A percentile compares a stretch with the other conserved stretches of the same genome.
Evolutionary conservation across 2,797 vertebrate species (phyloP).

Genomic region (Scolopax bukidnonensis): DNA sequence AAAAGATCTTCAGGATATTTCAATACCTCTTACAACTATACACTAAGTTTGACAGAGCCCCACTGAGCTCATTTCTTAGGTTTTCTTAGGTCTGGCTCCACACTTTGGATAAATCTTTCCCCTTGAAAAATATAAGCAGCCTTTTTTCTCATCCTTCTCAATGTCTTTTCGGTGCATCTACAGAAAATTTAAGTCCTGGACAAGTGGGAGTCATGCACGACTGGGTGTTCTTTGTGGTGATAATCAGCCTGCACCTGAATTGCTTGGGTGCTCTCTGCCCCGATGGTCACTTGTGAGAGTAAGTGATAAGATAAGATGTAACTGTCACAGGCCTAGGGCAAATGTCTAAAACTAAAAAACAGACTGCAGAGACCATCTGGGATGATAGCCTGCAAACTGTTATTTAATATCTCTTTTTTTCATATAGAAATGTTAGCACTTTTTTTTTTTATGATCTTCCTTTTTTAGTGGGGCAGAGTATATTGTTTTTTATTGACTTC

Average conservation of each 20-base stretch:
- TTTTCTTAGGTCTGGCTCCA: neutral
- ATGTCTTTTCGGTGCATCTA: neutral
- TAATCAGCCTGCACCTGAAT: slow-evolving; percentile 28
- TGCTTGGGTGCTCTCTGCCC: neutral
- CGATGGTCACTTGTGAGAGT: neutral
- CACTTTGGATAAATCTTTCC: neutral
- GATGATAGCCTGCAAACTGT: neutral
- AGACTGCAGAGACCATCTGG: slow-evolving; percentile 25
- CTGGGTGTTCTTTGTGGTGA: neutral
- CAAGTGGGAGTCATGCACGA: neutral
- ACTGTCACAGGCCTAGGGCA: slow-evolving; percentile 7
- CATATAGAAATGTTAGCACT: neutral
- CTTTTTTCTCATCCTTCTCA: neutral
- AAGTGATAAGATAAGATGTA: slow-evolving; percentile 22
- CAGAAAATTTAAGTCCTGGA: neutral
- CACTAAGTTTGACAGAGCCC: neutral
- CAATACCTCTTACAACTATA: neutral
- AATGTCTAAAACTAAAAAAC: neutral
- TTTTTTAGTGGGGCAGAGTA: neutral
- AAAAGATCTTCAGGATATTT: neutral
- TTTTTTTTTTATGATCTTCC: neutral
- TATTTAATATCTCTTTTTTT: neutral
- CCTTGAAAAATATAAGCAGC: neutral
- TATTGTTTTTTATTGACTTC: neutral
- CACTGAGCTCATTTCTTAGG: neutral